These are phyloP conservation scores for Hydrotaea diabolus DNA, from an alignment of 2,888 invertebrate species.

Conservation along the genomic window DNA sequence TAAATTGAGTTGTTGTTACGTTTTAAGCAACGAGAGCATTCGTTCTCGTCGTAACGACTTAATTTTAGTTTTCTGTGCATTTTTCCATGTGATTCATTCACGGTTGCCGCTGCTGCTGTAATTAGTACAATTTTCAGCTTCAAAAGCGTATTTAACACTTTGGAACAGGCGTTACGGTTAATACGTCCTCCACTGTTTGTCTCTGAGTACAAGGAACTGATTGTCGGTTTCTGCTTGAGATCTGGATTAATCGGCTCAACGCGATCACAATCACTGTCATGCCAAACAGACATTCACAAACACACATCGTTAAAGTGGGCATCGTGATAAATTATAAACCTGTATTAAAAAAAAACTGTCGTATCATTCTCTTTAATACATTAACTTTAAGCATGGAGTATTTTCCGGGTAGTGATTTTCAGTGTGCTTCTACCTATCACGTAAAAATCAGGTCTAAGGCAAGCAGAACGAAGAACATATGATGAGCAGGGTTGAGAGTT, in stretches of 20 bases:
- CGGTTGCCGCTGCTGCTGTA: not conserved
- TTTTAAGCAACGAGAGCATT: not conserved
- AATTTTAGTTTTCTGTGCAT: not conserved
- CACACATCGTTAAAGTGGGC: not conserved
- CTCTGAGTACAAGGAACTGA: not conserved
- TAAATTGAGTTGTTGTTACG: not conserved
- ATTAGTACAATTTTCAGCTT: not conserved
- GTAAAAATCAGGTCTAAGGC: too few species aligned
- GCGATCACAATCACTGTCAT: too few species aligned
- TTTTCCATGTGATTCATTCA: not conserved
- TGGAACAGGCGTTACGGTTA: too few species aligned
- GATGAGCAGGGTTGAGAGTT: too few species aligned
- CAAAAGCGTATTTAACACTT: not conserved
- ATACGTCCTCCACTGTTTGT: too few species aligned
- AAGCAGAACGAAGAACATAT: too few species aligned
- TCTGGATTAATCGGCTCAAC: not conserved
- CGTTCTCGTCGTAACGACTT: not conserved
- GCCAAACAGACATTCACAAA: not conserved
- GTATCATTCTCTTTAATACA: not conserved
- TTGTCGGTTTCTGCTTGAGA: slow-evolving; percentile 3
- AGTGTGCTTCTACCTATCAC: too few species aligned
- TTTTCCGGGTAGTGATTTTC: slow-evolving; percentile 29
- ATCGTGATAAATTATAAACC: not conserved
- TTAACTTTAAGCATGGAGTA: not conserved
- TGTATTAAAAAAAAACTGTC: not conserved